These are phyloP conservation scores for Parazoanthus atlanticus DNA, from an alignment of 92 coral and sea anemone genomes.

Conservation along the genomic window DNA sequence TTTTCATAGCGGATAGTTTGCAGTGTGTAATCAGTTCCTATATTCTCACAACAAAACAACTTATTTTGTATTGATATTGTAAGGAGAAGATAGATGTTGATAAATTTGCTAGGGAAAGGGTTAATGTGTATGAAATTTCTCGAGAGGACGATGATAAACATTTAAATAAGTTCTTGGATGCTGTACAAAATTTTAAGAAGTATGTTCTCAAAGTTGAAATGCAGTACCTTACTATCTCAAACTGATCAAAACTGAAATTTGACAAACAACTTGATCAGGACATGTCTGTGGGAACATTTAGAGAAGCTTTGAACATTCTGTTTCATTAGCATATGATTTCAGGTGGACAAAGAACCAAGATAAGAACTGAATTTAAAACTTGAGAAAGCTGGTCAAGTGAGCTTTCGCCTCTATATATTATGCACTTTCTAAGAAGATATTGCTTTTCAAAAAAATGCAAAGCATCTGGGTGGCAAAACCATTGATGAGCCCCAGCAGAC, in stretches of 20 bases:
- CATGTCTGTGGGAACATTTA: constrained; percentile 12
- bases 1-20: not conserved
- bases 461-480: no score
- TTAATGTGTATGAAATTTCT: constrained; percentile 7
- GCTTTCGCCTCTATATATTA: not conserved
- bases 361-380: not conserved
- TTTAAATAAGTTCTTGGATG: constrained; percentile 13
- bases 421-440: not conserved
- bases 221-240: not conserved
- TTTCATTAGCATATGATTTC: constrained; percentile 16
- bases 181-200: not conserved
- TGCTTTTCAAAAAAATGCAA: no score
- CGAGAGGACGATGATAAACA: constrained; percentile 15
- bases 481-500: no score
- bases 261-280: constrained; percentile 8
- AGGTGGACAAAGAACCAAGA: constrained; percentile 13
- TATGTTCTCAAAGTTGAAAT: constrained; percentile 6
- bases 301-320: not conserved
- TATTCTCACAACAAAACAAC: no score
- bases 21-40: not conserved
- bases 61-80: no score
- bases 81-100: no score
- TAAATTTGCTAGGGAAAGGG: not conserved
- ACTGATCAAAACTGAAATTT: constrained; percentile 17
- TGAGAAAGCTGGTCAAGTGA: not conserved